Conservation (phyloP, 1,140 invertebrate genomes). For the Aphidius ervi region DNA sequence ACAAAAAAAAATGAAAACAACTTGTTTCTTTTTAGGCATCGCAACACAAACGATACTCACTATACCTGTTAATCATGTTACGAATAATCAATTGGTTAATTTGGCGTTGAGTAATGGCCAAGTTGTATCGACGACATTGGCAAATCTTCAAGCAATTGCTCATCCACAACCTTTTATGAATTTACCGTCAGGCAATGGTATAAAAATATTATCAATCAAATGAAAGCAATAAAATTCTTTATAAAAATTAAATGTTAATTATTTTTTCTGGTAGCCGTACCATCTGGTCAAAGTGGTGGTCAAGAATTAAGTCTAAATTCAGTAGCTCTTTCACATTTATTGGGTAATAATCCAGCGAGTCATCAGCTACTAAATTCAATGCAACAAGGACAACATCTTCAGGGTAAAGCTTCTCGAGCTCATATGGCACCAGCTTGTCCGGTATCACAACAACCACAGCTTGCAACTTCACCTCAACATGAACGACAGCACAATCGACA, state of each 20-base stretch:
- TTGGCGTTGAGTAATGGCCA: slow-evolving; percentile 74
- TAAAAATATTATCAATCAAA: slow-evolving; percentile 12
- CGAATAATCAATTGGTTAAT: slow-evolving; percentile 79
- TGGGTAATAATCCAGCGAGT: slow-evolving; percentile 63
- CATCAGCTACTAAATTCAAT: slow-evolving; percentile 62
- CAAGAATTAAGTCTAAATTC: slow-evolving; percentile 56
- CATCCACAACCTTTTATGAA: slow-evolving; percentile 64
- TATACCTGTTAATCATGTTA: slow-evolving; percentile 82
- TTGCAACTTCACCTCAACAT: slow-evolving; percentile 49
- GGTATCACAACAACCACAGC: slow-evolving; percentile 50
- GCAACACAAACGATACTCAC: slow-evolving; percentile 91
- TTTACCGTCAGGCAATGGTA: slow-evolving; percentile 56
- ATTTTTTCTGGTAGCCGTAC: slow-evolving; percentile 35
- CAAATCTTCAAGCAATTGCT: slow-evolving; percentile 74
- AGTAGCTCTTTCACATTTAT: slow-evolving; percentile 62
- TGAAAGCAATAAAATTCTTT: too few species aligned
- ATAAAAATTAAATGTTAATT: too few species aligned
- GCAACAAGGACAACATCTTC: slow-evolving; percentile 57
- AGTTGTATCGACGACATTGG: slow-evolving; percentile 78
- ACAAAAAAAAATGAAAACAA: not conserved
- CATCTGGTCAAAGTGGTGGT: slow-evolving; percentile 53
- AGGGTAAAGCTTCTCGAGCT: slow-evolving; percentile 44
- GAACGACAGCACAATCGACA: slow-evolving; percentile 46
- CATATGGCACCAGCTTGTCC: slow-evolving; percentile 43
- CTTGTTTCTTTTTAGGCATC: slow-evolving; percentile 62